phyloP scores from a whole-genome alignment of 2,888 invertebrate species.

The Zelleria hepariella region DNA sequence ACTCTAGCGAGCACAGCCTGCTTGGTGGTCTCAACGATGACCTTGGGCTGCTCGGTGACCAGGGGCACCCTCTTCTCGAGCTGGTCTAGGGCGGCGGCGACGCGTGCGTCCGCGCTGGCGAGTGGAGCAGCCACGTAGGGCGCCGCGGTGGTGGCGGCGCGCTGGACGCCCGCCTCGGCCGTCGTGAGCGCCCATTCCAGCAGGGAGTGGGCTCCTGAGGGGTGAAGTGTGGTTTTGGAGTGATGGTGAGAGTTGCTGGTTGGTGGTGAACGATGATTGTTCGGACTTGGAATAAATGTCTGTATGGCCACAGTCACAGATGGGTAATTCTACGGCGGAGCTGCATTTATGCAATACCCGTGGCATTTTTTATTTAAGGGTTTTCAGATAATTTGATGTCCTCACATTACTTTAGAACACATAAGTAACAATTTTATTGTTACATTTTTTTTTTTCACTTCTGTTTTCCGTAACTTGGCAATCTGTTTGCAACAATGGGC shows the following conservation, averaged over 20 bases:
- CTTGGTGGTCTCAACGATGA: slow-evolving; percentile 70
- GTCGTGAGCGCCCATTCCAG: slow-evolving; percentile 79
- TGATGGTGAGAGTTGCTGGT: not conserved
- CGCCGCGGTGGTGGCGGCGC: slow-evolving; percentile 74
- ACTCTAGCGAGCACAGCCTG: slow-evolving; percentile 71
- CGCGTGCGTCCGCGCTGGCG: slow-evolving; percentile 73
- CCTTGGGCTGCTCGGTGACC: slow-evolving; percentile 76
- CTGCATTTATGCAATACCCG: no score
- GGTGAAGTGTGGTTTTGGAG: not conserved
- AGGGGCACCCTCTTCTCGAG: slow-evolving; percentile 77
- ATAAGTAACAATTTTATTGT: no score
- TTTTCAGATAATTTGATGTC: no score
- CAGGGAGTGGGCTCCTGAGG: slow-evolving; percentile 73
- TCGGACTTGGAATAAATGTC: no score
- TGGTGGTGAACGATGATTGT: no score
- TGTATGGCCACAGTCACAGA: no score
- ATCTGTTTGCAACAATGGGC: no score
- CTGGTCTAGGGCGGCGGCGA: slow-evolving; percentile 77
- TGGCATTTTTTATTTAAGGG: no score
- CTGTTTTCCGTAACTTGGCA: no score
- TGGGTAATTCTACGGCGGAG: no score
- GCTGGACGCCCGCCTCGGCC: slow-evolving; percentile 75
- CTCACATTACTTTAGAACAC: no score
- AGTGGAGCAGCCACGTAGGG: slow-evolving; percentile 70
- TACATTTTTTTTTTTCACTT: no score